Conservation (phyloP, 2,797 vertebrate species). For the Phataginus tricuspis region DNA sequence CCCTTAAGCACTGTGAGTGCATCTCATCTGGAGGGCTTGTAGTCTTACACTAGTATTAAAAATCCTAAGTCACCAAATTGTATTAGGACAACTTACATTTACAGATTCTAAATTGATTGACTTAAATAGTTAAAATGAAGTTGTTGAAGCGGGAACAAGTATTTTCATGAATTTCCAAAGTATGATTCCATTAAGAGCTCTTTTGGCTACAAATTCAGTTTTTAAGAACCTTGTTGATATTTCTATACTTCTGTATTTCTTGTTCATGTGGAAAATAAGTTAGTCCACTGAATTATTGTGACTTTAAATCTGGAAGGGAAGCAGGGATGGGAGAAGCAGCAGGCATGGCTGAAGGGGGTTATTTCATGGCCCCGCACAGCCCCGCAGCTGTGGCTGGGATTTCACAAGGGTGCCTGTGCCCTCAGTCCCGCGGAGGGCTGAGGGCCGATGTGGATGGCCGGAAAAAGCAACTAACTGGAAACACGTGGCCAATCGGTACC, state of each 20-base stretch:
- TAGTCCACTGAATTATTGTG: not conserved
- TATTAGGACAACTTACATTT: constrained; percentile 29
- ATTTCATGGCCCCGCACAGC: not conserved
- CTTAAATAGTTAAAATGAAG: constrained; percentile 35
- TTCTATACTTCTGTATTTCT: not conserved
- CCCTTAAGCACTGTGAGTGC: not conserved
- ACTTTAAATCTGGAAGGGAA: constrained; percentile 18
- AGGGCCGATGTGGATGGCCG: not conserved
- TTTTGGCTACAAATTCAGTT: constrained; percentile 29
- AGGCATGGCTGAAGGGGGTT: not conserved
- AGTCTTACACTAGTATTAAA: constrained; percentile 17
- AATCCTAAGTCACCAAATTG: constrained; percentile 21
- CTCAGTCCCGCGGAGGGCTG: not conserved
- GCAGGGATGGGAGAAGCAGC: not conserved
- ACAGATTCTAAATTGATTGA: constrained; percentile 22
- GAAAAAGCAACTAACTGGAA: constrained; percentile 52
- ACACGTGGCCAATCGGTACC: constrained; percentile 29
- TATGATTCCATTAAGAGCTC: constrained; percentile 10
- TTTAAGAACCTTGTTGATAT: constrained; percentile 34
- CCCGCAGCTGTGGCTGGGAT: not conserved
- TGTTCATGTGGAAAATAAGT: constrained; percentile 25
- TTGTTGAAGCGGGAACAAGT: constrained; percentile 19
- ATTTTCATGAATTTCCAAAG: constrained; percentile 47
- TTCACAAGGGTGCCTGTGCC: not conserved
- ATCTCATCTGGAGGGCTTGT: not conserved